Evolutionary conservation across 2,888 invertebrate genomes (phyloP).

Genomic region (Catocala sponsa): DNA sequence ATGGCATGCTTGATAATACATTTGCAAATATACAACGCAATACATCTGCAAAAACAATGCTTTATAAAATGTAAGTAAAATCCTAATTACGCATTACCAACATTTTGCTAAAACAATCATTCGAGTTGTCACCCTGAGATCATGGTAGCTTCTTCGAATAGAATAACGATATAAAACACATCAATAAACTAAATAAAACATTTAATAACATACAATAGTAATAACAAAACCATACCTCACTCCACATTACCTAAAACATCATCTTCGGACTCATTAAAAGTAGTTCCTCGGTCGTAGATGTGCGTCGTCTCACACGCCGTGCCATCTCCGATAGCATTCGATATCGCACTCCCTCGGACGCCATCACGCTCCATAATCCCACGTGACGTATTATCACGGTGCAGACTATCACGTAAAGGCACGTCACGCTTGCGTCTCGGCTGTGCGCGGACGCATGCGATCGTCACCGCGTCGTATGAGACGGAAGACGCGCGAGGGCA

Average conservation of each 20-base stretch:
- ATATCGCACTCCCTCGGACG: background rate
- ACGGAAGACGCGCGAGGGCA: slow-evolving; percentile 25
- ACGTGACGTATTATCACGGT: background rate
- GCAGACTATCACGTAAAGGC: slow-evolving; percentile 28
- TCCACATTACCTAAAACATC: background rate
- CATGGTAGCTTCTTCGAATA: too few species aligned
- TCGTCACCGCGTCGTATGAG: slow-evolving; percentile 58
- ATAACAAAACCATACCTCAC: background rate
- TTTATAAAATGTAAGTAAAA: too few species aligned
- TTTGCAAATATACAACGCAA: too few species aligned
- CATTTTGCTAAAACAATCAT: too few species aligned
- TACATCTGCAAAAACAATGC: too few species aligned
- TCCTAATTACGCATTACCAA: too few species aligned
- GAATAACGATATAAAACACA: slow-evolving; percentile 7
- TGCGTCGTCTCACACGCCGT: background rate
- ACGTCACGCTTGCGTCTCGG: slow-evolving; percentile 54
- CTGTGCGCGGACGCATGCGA: slow-evolving; percentile 64
- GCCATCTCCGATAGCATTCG: background rate
- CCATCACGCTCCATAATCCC: background rate
- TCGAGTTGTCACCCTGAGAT: too few species aligned
- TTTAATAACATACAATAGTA: slow-evolving; percentile 14
- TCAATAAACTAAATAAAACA: slow-evolving; percentile 5
- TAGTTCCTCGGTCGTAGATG: slow-evolving; percentile 3
- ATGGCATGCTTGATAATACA: too few species aligned
- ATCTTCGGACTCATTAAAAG: slow-evolving; percentile 4